Evolutionary conservation across 2,888 invertebrate species (phyloP).

Genomic region (Plagodis pulveraria): DNA sequence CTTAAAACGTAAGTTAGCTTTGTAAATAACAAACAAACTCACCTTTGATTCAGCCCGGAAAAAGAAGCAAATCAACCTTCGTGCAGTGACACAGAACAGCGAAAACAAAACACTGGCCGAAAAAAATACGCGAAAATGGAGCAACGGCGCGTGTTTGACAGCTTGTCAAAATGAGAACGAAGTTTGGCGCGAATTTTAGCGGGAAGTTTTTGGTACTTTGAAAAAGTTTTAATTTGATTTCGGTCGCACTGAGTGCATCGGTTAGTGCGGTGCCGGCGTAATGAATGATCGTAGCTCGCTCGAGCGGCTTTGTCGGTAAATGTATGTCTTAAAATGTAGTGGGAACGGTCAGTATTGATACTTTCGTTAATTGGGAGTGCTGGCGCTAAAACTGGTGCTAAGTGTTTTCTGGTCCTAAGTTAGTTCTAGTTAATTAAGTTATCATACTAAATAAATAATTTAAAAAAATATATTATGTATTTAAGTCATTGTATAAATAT

Average conservation of each 20-base stretch:
- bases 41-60: conserved; percentile 40
- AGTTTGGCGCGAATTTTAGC: conserved; percentile 29
- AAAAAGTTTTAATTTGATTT: conserved; percentile 35
- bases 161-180: conserved; percentile 47
- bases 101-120: conserved; percentile 45
- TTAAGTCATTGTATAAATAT: too few species aligned
- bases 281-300: conserved; percentile 77
- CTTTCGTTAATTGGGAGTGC: conserved; percentile 46
- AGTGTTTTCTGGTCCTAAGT: not conserved
- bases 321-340: conserved; percentile 72
- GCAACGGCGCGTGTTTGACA: conserved; percentile 59
- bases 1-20: too few species aligned
- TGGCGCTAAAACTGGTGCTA: not conserved
- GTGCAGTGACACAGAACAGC: conserved; percentile 37
- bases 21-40: conserved; percentile 27
- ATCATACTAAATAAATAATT: too few species aligned
- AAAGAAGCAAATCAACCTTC: conserved; percentile 41
- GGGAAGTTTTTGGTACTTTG: conserved; percentile 22
- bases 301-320: conserved; percentile 78
- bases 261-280: conserved; percentile 69
- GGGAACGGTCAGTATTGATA: conserved; percentile 62
- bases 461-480: too few species aligned
- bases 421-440: not conserved
- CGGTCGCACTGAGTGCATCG: conserved; percentile 72
- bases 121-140: conserved; percentile 45